A percentile compares a stretch with the other conserved stretches of the same genome.
These are phyloP conservation scores for Girardia tigrina DNA, from an alignment of 2,888 invertebrate genomes.

Conservation along the genomic window DNA sequence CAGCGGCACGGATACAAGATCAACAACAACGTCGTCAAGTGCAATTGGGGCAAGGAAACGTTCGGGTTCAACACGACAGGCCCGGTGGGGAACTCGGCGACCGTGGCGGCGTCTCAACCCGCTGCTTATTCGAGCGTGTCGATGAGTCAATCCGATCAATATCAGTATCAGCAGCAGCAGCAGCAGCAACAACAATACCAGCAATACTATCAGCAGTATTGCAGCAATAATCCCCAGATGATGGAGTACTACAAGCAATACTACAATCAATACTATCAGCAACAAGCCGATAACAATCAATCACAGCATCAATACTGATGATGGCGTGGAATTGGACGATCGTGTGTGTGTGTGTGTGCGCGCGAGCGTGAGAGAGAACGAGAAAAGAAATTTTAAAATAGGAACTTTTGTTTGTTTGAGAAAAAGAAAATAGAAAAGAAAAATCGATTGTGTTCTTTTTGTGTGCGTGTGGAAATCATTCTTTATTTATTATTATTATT, in stretches of 20 bases:
- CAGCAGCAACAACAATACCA: background rate
- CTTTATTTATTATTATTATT: no score
- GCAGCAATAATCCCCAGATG: slow-evolving; percentile 4
- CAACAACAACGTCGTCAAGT: background rate
- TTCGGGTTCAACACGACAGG: background rate
- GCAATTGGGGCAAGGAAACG: slow-evolving; percentile 10
- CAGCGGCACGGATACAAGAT: background rate
- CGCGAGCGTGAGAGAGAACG: no score
- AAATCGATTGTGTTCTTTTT: no score
- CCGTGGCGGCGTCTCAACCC: background rate
- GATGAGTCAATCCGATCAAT: background rate
- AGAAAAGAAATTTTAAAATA: no score
- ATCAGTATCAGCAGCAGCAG: background rate
- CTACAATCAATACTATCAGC: background rate
- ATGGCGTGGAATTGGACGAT: no score
- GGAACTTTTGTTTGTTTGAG: no score
- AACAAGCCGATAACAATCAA: slow-evolving; percentile 8
- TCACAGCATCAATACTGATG: background rate
- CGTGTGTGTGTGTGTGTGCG: no score
- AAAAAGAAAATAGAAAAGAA: no score
- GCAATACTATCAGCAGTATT: slow-evolving; percentile 8
- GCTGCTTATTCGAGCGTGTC: background rate
- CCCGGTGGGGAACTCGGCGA: background rate
- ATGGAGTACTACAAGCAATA: background rate
- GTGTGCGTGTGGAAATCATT: no score